Evolutionary conservation across 2,113 vertebrate genomes (phyloP).

Genomic region (Mesembrinibis cayennensis): DNA sequence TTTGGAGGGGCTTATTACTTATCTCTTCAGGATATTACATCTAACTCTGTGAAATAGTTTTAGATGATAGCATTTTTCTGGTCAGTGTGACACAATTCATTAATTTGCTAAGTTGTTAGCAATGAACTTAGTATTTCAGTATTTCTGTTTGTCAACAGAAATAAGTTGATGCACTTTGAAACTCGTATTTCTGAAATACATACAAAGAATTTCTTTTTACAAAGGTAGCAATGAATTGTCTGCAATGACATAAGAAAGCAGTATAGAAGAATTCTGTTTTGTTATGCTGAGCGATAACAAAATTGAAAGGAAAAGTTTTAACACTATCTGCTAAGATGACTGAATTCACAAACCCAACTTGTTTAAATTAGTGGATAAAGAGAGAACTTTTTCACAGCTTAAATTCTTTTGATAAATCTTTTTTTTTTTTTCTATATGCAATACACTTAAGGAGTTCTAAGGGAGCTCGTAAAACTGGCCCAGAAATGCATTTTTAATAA

Average conservation of each 20-base stretch:
- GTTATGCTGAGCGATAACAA: not conserved
- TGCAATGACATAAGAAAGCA: not conserved
- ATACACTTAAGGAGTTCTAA: not conserved
- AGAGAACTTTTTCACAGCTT: not conserved
- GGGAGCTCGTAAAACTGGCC: not conserved
- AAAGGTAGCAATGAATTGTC: not conserved
- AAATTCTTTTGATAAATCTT: not conserved
- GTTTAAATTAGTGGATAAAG: not conserved
- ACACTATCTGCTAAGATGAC: not conserved
- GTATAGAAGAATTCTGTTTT: not conserved
- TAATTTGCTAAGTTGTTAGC: not conserved
- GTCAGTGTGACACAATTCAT: not conserved
- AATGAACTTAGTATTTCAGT: not conserved
- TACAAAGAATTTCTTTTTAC: not conserved
- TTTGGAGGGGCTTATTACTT: not conserved
- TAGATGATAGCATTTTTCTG: not conserved
- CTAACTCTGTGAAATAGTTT: not conserved
- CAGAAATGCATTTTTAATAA: not conserved
- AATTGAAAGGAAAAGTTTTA: not conserved
- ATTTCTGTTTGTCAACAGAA: not conserved
- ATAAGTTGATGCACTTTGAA: not conserved
- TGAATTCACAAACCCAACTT: not conserved
- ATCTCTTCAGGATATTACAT: not conserved
- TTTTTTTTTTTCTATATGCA: not conserved
- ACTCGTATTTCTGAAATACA: not conserved